These are phyloP conservation scores for Calliopum simillimum DNA, from an alignment of 2,888 invertebrate species.

Conservation along the genomic window DNA sequence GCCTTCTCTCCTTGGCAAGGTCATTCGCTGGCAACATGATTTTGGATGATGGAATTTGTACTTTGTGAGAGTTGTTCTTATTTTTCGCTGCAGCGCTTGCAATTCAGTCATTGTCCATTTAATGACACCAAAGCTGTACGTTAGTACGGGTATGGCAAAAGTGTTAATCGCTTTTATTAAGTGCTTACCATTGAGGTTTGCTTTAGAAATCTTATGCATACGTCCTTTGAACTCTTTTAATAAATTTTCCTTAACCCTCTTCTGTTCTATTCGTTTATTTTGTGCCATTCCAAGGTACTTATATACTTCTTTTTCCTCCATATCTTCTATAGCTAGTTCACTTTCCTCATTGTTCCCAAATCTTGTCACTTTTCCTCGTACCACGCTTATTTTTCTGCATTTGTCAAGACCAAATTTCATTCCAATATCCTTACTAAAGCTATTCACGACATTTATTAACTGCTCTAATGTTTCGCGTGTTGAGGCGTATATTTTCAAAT, in stretches of 20 bases:
- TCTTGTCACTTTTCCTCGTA: conserved; percentile 23
- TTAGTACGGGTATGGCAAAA: conserved; percentile 30
- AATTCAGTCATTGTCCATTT: conserved; percentile 35
- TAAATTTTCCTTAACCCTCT: conserved; percentile 23
- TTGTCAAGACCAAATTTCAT: conserved; percentile 31
- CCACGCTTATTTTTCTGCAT: conserved; percentile 8
- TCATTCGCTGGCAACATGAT: too few relatives aligned
- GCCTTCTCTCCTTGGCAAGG: too few relatives aligned
- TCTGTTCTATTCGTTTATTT: conserved; percentile 23
- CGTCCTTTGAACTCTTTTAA: conserved; percentile 30
- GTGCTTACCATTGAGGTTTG: conserved; percentile 13
- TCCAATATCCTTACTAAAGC: conserved; percentile 34
- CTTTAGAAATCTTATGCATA: conserved; percentile 26
- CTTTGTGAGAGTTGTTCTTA: too few relatives aligned
- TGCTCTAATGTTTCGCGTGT: conserved; percentile 18
- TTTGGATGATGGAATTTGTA: too few relatives aligned
- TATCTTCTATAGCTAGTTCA: conserved; percentile 13
- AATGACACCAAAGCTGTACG: conserved; percentile 31
- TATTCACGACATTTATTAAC: not conserved
- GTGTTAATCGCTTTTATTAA: conserved; percentile 32
- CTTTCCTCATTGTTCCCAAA: not conserved
- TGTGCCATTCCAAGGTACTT: conserved; percentile 33
- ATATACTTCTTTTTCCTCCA: conserved; percentile 31
- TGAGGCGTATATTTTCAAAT: conserved; percentile 34
- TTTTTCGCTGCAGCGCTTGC: too few relatives aligned